These are phyloP conservation scores for Dicranocentrus wangi DNA, from an alignment of 2,888 invertebrate species.

Conservation along the genomic window DNA sequence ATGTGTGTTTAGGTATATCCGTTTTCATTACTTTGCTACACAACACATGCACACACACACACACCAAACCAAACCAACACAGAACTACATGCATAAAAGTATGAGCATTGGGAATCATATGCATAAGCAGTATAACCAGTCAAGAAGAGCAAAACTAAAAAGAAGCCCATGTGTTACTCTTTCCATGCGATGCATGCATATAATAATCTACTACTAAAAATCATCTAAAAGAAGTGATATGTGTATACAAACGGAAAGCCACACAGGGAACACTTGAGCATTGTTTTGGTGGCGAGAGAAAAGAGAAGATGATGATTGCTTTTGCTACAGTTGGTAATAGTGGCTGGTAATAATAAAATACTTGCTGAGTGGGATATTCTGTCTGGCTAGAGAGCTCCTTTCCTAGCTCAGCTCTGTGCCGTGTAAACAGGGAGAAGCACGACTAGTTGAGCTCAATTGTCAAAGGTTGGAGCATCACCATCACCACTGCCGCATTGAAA, in stretches of 20 bases:
- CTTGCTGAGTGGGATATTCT: neutral
- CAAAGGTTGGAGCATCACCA: conserved; percentile 34
- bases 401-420: neutral
- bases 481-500: conserved; percentile 1
- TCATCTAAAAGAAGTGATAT: conserved; percentile 1
- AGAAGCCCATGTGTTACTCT: conserved; percentile 40
- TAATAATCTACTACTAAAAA: neutral
- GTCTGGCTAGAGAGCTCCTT: neutral
- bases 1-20: conserved; percentile 55
- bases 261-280: conserved; percentile 31
- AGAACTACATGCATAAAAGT: neutral
- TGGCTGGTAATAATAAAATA: conserved; percentile 10
- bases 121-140: conserved; percentile 15
- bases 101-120: neutral
- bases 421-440: conserved; percentile 26
- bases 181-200: neutral
- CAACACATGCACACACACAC: conserved; percentile 3
- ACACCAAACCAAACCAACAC: no score
- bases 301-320: conserved; percentile 25
- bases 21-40: conserved; percentile 38
- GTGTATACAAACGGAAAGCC: conserved; percentile 37
- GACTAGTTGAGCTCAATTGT: conserved; percentile 52
- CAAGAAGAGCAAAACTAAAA: no score
- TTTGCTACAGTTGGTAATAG: conserved; percentile 4
- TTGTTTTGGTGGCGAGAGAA: conserved; percentile 33